These are phyloP conservation scores for Numenius phaeopus DNA, from an alignment of 2,797 vertebrate genomes.

Conservation along the genomic window DNA sequence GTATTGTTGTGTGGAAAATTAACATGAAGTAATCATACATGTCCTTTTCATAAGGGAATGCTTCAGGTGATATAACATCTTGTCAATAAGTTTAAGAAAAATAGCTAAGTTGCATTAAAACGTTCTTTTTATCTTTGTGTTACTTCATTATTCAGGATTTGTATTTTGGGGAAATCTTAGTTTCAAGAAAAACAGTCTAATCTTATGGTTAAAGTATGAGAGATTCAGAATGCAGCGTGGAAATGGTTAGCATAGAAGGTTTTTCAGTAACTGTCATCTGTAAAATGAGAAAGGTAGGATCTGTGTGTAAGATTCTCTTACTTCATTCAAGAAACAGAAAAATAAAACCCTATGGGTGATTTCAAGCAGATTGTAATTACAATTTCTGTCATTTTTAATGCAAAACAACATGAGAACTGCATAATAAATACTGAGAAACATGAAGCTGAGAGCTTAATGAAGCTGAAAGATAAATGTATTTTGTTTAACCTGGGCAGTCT, in stretches of 20 bases:
- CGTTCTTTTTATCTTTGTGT: rapidly evolving
- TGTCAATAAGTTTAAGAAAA: background rate
- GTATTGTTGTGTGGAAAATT: background rate
- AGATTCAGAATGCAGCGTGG: background rate
- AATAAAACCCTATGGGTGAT: background rate
- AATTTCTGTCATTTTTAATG: background rate
- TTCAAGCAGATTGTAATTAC: background rate
- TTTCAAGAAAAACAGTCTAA: background rate
- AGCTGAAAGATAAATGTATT: background rate
- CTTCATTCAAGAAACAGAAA: background rate
- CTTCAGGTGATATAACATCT: background rate
- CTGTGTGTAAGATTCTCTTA: background rate
- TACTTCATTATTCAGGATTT: background rate
- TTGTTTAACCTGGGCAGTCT: background rate
- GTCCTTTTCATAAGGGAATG: background rate
- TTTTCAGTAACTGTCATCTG: background rate
- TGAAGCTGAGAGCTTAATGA: background rate
- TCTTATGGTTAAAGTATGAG: background rate
- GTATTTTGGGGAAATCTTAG: background rate
- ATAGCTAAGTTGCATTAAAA: background rate
- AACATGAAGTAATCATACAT: rapidly evolving
- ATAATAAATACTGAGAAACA: background rate
- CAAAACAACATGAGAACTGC: background rate
- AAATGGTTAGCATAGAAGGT: background rate
- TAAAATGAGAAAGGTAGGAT: background rate